phyloP scores from a whole-genome alignment of 1,140 invertebrate genomes.

The Bombus confusus region DNA sequence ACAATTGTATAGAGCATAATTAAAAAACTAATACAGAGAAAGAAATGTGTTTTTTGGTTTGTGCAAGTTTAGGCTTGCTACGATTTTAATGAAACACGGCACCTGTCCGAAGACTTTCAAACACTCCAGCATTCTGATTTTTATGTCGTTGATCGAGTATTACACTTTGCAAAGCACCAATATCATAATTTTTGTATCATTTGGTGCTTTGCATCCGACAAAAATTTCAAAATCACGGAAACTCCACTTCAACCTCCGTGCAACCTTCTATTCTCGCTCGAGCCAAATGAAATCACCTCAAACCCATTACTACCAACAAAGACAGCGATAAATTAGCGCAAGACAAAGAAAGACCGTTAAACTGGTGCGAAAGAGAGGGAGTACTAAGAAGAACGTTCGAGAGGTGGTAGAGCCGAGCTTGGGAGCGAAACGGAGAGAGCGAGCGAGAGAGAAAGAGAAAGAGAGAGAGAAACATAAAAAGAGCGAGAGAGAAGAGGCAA shows the following conservation, averaged over 20 bases:
- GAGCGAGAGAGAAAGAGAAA: background rate
- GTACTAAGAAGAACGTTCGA: conserved; percentile 12
- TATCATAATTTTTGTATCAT: background rate
- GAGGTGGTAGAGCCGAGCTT: background rate
- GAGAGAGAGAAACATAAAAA: background rate
- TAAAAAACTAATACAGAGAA: too few relatives aligned
- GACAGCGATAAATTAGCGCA: background rate
- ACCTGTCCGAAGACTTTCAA: too few relatives aligned
- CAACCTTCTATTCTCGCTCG: background rate
- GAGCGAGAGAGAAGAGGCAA: conserved; percentile 23
- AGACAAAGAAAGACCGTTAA: background rate
- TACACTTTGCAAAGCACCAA: too few relatives aligned
- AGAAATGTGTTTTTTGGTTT: too few relatives aligned
- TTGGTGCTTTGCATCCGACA: background rate
- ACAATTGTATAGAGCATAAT: too few relatives aligned
- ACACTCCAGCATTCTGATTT: too few relatives aligned
- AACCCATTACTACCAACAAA: conserved; percentile 13
- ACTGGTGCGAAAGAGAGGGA: conserved; percentile 40
- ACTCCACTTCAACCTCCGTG: background rate
- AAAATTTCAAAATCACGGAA: background rate
- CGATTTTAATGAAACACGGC: too few relatives aligned
- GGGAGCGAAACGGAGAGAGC: background rate
- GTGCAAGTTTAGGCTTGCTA: too few relatives aligned
- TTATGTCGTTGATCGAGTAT: too few relatives aligned
- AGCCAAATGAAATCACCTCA: background rate